Conservation (phyloP, 2,888 invertebrate species). For the Autographa pulchrina region DNA sequence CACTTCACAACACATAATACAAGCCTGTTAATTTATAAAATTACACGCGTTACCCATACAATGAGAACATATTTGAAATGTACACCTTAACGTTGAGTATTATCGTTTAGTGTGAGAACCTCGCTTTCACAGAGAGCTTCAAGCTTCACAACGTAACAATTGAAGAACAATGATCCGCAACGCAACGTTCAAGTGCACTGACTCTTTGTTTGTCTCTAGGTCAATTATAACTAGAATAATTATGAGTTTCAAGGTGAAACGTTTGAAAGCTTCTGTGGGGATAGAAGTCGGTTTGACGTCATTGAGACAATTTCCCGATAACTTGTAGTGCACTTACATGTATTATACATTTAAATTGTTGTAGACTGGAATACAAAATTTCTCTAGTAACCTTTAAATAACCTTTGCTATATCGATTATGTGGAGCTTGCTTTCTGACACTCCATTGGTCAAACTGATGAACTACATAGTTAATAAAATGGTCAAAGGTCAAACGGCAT, state of each 20-base stretch:
- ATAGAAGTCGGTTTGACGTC: background rate
- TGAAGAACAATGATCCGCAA: conserved; percentile 78
- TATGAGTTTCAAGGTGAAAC: conserved; percentile 21
- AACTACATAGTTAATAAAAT: background rate
- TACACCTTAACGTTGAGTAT: conserved; percentile 69
- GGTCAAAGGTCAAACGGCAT: background rate
- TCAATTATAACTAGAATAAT: conserved; percentile 40
- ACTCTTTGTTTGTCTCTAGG: conserved; percentile 51
- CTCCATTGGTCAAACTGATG: too few relatives aligned
- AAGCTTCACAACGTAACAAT: conserved; percentile 77
- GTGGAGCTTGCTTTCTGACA: too few relatives aligned
- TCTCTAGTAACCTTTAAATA: too few relatives aligned
- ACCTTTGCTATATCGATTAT: too few relatives aligned
- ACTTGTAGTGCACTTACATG: too few relatives aligned
- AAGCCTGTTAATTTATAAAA: conserved; percentile 64
- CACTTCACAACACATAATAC: conserved; percentile 45
- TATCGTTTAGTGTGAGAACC: conserved; percentile 77
- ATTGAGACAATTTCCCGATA: background rate
- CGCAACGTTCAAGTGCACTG: conserved; percentile 69
- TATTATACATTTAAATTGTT: too few relatives aligned
- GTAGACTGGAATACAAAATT: too few relatives aligned
- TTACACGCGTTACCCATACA: conserved; percentile 58
- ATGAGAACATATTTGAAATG: conserved; percentile 59
- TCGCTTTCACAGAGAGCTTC: conserved; percentile 81
- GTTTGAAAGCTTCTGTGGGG: background rate